Base-by-base conservation (phyloP, 2,797 vertebrate species). In the Catharus ustulatus region DNA sequence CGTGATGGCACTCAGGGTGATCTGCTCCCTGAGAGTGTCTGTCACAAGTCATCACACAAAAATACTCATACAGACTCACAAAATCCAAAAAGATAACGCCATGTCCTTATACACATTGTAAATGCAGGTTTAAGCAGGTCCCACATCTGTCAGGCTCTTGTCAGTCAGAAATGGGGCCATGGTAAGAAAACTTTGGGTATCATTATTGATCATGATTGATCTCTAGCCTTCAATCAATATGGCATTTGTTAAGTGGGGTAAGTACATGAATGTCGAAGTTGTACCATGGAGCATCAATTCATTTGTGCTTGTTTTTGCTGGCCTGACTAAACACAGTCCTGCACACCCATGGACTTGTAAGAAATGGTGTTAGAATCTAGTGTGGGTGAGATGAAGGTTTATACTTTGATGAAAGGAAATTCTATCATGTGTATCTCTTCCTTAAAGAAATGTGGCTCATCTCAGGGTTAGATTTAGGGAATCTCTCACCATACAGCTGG, bases 171-270 rank as follows among this genome's bases (percentile, higher is more conserved):
- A 77, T 11, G 10, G 23, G 15, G 42, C 16, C 15, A 34, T 3
- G 1, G 29, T 19, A 89, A 83, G 48, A 67, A 91, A 87, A 69
- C 29, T 48, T 49, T 15, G 13, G 15, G 42, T 61, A 24, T 67
- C 8, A 6, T 51, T 69, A 46, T 26, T 63, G 34, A 51, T 34
- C 27, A 26, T 0, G 0, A 36, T 11, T 62, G n/a, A 57, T 58
- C 36, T 80, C 63, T 73, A 63, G 18, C 30, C 43, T 27, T 68
- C 38, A 40, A 32, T 67, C 42, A 32, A 43, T 26, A 40, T 16
- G 32, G 6, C 11, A 34, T 54, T 72, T 84, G 9, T 73, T 75
- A 75, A 57, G 48, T 51, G 21, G 15, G 13, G 18, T 21, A 78
- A 78, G 51, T 66, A 62, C 9, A 7, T 9, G 29, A 86, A 80